A percentile compares a stretch with the other conserved stretches of the same genome.
phyloP scores from a whole-genome alignment of 2,888 invertebrate genomes.

The Drosophila merina region DNA sequence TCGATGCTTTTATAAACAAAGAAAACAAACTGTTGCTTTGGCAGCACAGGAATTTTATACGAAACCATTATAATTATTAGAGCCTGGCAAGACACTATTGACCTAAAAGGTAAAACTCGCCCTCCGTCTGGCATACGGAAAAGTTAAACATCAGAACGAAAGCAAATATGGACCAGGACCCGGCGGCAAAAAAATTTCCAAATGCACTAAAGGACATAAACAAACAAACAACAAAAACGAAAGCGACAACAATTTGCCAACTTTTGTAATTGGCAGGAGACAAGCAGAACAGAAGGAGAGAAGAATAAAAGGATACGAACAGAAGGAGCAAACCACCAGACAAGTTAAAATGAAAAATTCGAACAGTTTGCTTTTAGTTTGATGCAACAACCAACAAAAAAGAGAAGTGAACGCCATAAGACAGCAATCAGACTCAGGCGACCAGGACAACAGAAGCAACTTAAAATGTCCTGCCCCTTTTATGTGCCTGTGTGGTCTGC shows the following conservation, averaged over 20 bases:
- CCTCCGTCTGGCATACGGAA: neutral
- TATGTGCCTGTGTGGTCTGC: conserved; percentile 1
- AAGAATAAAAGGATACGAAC: neutral
- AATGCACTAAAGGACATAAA: conserved; percentile 36
- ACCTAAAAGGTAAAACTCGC: no score
- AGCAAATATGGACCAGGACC: conserved; percentile 9
- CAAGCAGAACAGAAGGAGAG: conserved; percentile 10
- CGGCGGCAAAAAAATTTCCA: conserved; percentile 9
- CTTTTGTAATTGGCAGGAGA: conserved; percentile 36
- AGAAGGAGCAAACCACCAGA: conserved; percentile 5
- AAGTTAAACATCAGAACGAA: conserved; percentile 17
- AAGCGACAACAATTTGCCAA: conserved; percentile 33
- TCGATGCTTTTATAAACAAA: neutral
- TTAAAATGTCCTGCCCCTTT: conserved; percentile 33
- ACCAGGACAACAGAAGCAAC: conserved; percentile 13
- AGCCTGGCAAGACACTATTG: no score
- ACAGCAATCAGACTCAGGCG: conserved; percentile 37
- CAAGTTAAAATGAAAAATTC: conserved; percentile 29
- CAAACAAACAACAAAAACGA: conserved; percentile 32
- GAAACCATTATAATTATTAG: no score
- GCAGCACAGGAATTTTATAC: no score
- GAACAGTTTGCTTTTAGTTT: conserved; percentile 25
- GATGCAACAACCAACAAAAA: conserved; percentile 12
- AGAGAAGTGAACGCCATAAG: conserved; percentile 19
- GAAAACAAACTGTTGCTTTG: no score